These are phyloP conservation scores for Psammodynastes pulverulentus DNA, from an alignment of 2,113 vertebrate genomes.

Conservation along the genomic window DNA sequence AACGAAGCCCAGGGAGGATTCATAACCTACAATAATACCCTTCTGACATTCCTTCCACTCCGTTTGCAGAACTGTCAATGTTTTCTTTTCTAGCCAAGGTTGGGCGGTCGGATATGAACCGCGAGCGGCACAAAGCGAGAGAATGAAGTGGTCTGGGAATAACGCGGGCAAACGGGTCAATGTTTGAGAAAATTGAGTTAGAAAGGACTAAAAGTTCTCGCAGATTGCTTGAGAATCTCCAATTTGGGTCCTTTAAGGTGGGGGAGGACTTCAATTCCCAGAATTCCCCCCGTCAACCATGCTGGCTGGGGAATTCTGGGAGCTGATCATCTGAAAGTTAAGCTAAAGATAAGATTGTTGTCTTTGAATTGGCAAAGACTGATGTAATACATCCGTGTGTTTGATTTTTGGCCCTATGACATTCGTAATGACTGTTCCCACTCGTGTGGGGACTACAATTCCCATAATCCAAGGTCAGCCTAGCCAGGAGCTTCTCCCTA, in stretches of 20 bases:
- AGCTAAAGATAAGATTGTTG: too few species aligned
- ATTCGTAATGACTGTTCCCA: not conserved
- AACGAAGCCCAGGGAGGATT: too few species aligned
- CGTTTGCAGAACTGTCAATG: not conserved
- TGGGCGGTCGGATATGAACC: not conserved
- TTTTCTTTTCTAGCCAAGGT: not conserved
- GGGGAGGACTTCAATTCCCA: not conserved
- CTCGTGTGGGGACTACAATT: not conserved
- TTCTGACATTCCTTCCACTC: too few species aligned
- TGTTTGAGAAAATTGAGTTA: not conserved
- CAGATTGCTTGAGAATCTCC: not conserved
- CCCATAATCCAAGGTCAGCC: not conserved
- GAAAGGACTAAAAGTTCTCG: not conserved
- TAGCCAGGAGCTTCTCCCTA: not conserved
- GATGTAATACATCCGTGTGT: not conserved
- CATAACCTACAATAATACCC: not conserved
- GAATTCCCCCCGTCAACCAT: not conserved
- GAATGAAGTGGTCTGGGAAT: not conserved
- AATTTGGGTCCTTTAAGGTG: not conserved
- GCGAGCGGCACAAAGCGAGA: not conserved
- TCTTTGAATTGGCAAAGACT: not conserved
- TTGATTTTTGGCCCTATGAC: not conserved
- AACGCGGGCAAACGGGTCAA: not conserved
- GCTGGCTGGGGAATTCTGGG: not conserved
- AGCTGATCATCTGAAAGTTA: not conserved